These are phyloP conservation scores for Psittacara wagleri DNA, from an alignment of 2,113 vertebrate genomes.

Conservation along the genomic window DNA sequence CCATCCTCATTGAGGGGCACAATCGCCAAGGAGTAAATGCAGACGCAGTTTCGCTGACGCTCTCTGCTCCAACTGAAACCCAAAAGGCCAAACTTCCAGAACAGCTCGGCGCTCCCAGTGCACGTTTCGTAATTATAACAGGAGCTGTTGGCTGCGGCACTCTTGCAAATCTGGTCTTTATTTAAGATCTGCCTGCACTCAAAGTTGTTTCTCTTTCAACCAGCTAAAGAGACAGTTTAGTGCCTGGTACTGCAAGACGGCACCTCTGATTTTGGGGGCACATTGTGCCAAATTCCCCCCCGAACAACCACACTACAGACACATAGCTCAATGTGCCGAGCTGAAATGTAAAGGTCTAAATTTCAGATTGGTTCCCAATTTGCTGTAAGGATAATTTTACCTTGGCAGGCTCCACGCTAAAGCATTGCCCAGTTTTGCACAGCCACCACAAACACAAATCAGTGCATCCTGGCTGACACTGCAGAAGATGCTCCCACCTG, in stretches of 20 bases:
- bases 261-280: background rate
- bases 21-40: background rate
- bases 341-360: background rate
- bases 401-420: background rate
- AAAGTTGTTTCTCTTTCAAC: background rate
- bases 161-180: slow-evolving; percentile 36
- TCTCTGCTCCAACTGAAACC: background rate
- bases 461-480: accelerated
- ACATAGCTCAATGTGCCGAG: accelerated
- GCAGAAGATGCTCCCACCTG: background rate
- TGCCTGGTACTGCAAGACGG: background rate
- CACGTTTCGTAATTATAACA: background rate
- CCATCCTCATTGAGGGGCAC: background rate
- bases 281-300: accelerated
- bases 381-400: background rate
- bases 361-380: background rate
- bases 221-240: background rate
- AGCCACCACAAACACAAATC: background rate
- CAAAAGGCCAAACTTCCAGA: background rate
- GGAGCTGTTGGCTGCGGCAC: slow-evolving; percentile 30
- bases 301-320: accelerated
- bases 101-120: background rate
- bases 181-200: slow-evolving; percentile 21
- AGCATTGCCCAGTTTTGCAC: background rate
- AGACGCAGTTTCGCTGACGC: background rate